Evolutionary conservation across 2,113 vertebrate species (phyloP).

Genomic region (Zeus faber): DNA sequence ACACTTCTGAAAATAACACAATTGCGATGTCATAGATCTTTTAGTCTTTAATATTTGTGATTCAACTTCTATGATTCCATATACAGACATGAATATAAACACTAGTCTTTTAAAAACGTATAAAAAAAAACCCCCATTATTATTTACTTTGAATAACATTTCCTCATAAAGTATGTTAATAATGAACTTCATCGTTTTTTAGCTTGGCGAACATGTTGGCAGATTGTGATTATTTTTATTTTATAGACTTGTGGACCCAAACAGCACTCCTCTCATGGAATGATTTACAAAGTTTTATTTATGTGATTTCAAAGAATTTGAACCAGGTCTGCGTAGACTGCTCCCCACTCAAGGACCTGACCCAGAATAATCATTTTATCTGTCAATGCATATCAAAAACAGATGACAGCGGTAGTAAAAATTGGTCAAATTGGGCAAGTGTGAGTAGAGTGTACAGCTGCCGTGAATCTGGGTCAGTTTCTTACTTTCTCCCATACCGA

Average conservation of each 20-base stretch:
- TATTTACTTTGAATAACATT: too few species aligned
- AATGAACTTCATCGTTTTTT: too few species aligned
- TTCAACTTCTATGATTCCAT: too few species aligned
- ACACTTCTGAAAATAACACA: too few species aligned
- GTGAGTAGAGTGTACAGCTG: neutral
- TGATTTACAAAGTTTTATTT: too few species aligned
- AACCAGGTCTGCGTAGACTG: constrained; percentile 25
- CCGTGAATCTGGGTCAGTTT: constrained; percentile 30
- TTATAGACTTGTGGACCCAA: neutral
- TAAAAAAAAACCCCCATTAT: too few species aligned
- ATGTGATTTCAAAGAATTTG: constrained; percentile 6
- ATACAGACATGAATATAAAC: too few species aligned
- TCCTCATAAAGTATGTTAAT: too few species aligned
- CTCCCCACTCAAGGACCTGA: constrained; percentile 11
- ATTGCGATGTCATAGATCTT: too few species aligned
- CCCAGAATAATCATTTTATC: constrained; percentile 18
- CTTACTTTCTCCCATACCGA: constrained; percentile 18
- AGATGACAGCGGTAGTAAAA: neutral
- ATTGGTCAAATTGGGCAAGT: neutral
- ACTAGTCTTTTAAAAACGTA: too few species aligned
- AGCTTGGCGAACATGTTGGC: too few species aligned
- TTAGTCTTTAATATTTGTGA: too few species aligned
- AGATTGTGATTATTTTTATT: neutral
- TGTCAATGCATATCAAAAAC: neutral
- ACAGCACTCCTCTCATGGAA: neutral